These are phyloP conservation scores for Pseudomugil gertrudae DNA, from an alignment of 2,797 vertebrate species.

Conservation along the genomic window DNA sequence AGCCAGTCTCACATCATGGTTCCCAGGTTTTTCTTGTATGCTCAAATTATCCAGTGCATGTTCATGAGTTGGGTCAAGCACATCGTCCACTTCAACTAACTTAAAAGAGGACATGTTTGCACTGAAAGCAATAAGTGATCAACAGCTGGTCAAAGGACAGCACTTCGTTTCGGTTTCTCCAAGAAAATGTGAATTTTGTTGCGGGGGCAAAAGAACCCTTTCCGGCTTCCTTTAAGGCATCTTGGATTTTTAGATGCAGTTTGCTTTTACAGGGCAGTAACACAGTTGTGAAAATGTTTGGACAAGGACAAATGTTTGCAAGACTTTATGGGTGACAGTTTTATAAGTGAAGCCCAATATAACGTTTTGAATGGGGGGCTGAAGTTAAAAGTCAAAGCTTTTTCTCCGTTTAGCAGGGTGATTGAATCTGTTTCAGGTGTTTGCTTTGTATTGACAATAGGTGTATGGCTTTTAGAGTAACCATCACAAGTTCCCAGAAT, in stretches of 20 bases:
- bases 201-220: not conserved
- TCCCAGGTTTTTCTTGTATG: constrained; percentile 10
- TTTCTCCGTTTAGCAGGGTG: not conserved
- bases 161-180: not conserved
- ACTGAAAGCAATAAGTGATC: not conserved
- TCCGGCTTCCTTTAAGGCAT: not conserved
- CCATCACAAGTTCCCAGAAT: not conserved
- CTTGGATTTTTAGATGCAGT: not conserved
- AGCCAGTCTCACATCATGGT: not conserved
- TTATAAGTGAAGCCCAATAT: not conserved
- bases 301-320: not conserved
- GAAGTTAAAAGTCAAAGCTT: not conserved
- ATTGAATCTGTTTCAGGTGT: not conserved
- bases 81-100: not conserved
- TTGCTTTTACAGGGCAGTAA: not conserved
- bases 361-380: not conserved
- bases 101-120: not conserved
- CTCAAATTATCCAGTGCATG: constrained; percentile 14
- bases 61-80: not conserved
- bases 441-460: not conserved
- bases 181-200: no score
- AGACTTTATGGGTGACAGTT: not conserved
- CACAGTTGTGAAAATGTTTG: not conserved
- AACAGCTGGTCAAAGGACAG: not conserved
- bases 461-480: no score